These are phyloP conservation scores for Atrichornis clamosus DNA, from an alignment of 2,113 vertebrate species.

Conservation along the genomic window DNA sequence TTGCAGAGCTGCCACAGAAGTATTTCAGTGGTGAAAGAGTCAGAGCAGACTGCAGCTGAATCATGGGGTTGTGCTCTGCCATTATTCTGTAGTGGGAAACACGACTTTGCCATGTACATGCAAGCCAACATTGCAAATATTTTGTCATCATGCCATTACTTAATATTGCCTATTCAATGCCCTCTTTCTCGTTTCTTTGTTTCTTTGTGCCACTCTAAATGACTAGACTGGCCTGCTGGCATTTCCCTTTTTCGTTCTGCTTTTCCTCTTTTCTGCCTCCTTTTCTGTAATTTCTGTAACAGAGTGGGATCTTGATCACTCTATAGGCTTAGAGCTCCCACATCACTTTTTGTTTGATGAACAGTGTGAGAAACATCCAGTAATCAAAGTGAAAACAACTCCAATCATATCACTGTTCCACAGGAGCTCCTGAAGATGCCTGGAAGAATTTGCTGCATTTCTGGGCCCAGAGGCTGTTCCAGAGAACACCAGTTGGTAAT, in stretches of 20 bases:
- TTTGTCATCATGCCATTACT: not conserved
- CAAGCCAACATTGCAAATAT: not conserved
- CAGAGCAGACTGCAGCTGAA: not conserved
- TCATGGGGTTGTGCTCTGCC: not conserved
- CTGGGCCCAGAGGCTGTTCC: not conserved
- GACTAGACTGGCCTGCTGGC: not conserved
- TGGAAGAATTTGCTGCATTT: not conserved
- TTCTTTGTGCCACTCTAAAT: not conserved
- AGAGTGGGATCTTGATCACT: not conserved
- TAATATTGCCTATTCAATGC: not conserved
- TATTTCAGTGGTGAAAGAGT: not conserved
- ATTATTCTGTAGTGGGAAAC: constrained; percentile 5
- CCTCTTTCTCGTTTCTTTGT: not conserved
- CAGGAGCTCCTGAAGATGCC: not conserved
- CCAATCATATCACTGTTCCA: not conserved
- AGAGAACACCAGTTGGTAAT: not conserved
- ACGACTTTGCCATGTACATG: not conserved
- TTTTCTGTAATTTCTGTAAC: not conserved
- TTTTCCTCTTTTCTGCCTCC: not conserved
- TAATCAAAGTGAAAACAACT: not conserved
- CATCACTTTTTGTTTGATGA: not conserved
- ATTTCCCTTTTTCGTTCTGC: not conserved
- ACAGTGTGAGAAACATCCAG: not conserved
- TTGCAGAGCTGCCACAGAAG: not conserved
- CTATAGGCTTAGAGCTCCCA: not conserved